Base-by-base conservation (phyloP, 2,113 vertebrate species). In the Phalacrocorax aristotelis region DNA sequence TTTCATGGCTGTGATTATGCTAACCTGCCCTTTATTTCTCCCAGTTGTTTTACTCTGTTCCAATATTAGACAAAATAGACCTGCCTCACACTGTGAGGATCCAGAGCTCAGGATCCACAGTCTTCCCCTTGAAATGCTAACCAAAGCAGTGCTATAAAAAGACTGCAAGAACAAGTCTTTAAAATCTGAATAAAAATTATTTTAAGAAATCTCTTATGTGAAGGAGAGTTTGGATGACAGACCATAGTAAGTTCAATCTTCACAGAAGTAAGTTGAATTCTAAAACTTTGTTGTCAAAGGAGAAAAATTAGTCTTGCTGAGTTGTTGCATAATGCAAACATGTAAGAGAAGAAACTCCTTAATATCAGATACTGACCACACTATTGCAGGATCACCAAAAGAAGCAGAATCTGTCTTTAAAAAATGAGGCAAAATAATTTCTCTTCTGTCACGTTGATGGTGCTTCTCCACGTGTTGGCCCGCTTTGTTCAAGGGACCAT, bases 101-200 rank as follows among this genome's bases (percentile, higher is more conserved):
- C 44, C 44, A 46, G 44, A 46, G 13, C 78, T 85, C 36, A 36
- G 72, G 69, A 82, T 75, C 57, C 65, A n/a, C 36, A 79, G 83
- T 76, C 44, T 79, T 95, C n/a, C 30, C 44, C 36, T 69, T 84
- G 92, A 95, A 81, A 65, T 54, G 44, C 61, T 40, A 76, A 85
- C 38, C 70, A 85, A 89, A 91, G 91, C 42, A 72, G 32, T 61
- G n/a, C 87, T 87, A 42, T 82, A 87, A 89, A 93, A 95, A 83
- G 61, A 58, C n/a, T 82, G 46, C 13, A 64, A 87, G 60, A 82
- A 46, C 40, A 72, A 49, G 23, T 72, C 32, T 80, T 89, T 57
- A 83, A 87, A 82, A 44, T 69, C 29, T 38, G 25, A 79, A 38
- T 69, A 44, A 46, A 69, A 69, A 42, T 61, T 70, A 58, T 55